phyloP scores from a whole-genome alignment of 35 echinoderm and acorn worm species.

The Apostichopus californicus region DNA sequence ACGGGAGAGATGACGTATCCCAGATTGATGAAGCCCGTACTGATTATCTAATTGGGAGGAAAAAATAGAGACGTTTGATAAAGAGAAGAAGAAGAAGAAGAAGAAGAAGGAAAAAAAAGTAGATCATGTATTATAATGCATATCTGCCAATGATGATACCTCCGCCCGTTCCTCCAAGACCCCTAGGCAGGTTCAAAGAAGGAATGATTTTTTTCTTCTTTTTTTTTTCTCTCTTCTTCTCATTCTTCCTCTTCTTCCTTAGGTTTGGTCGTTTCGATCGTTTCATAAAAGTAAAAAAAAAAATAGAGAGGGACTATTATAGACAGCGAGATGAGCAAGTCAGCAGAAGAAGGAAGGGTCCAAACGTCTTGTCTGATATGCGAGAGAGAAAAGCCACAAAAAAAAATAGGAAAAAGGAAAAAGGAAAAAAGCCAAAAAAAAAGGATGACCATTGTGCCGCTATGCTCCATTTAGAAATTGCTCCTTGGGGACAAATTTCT shows the following conservation, averaged over 20 bases:
- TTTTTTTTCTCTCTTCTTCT: neutral
- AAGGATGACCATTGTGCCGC: conserved; percentile 32
- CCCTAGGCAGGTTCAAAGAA: conserved; percentile 6
- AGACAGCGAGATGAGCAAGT: conserved; percentile 1
- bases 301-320: neutral
- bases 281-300: neutral
- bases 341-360: neutral
- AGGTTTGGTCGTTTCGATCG: neutral
- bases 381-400: neutral
- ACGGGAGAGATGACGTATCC: conserved; percentile 11
- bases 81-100: neutral
- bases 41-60: conserved; percentile 7
- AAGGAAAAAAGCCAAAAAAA: neutral
- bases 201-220: neutral
- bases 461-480: conserved; percentile 61
- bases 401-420: too few relatives aligned
- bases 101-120: neutral
- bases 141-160: neutral
- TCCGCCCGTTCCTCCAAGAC: neutral
- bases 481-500: conserved; percentile 42
- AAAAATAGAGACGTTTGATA: neutral
- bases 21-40: neutral
- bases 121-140: conserved; percentile 15
- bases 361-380: neutral
- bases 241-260: neutral